Evolutionary conservation across 2,888 invertebrate genomes (phyloP), one percentile per base, ranked within the genome.

Genomic region (Allolobophora icterica): DNA sequence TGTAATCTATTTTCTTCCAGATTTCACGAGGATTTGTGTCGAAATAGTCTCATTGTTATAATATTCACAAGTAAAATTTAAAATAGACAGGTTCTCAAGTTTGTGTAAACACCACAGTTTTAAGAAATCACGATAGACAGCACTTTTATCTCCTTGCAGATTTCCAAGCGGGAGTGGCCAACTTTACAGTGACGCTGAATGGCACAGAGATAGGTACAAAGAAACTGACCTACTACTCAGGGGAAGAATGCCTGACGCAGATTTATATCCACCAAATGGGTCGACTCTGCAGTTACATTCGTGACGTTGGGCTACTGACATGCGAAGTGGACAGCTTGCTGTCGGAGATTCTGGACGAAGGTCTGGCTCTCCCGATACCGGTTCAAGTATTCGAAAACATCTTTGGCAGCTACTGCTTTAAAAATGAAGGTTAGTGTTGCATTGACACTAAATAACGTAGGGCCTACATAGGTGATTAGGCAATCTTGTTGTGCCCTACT

Each of bases 171-270:
- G 87, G 87, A 87, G 24, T 13, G 34, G 19, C 34, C 24, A 87
- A 24, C 24, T 87, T 87, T 38, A 87, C 87, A 4, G 87, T 87
- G 24, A 35, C 11, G 24, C 21, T 38, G 87, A 87, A 87, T 24
- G 87, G 87, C 35, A 87, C 35, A 35, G 87, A 87, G 87, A 38
- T 87, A 35, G 87, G 87, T 34, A 35, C 87, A 38, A 87, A 87
- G 87, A 21, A 19, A 24, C 34, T 87, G 87, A 87, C 38, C 38
- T 87, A 87, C 87, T 34, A 35, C 87, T 24, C 87, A 87, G 38
- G 38, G 21, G 87, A 87, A 34, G 87, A 38, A 19, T 34, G 38
- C 34, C 34, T 87, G 35, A 38, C 38, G 21, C 35, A 87, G 87
- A 33, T 87, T 6, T 87, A 87, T 38, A 38, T 87, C 87, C 35